phyloP scores from a whole-genome alignment of 1,140 invertebrate genomes.

The Parasteatoda tepidariorum region DNA sequence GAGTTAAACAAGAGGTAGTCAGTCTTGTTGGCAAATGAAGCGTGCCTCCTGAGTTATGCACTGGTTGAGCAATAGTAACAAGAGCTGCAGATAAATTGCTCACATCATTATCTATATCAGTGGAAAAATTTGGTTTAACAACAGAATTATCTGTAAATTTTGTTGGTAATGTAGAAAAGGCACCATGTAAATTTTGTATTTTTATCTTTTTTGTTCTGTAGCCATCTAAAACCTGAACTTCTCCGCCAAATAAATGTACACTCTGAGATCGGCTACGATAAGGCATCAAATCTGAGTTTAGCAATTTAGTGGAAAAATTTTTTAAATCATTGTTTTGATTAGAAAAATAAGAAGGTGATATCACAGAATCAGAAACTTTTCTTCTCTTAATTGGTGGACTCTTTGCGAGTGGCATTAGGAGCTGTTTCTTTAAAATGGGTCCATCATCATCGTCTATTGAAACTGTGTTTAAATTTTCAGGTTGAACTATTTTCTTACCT shows the following conservation, averaged over 20 bases:
- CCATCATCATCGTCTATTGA: background rate
- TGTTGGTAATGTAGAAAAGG: conserved; percentile 32
- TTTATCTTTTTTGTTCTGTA: conserved; percentile 40
- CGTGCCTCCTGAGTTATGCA: conserved; percentile 80
- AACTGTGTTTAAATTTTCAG: background rate
- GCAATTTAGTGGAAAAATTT: background rate
- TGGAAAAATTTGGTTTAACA: background rate
- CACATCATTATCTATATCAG: conserved; percentile 8
- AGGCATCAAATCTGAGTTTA: conserved; percentile 7
- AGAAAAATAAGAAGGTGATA: conserved; percentile 24
- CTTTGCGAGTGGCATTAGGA: conserved; percentile 50
- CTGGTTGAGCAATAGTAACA: conserved; percentile 76
- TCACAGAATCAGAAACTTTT: conserved; percentile 64
- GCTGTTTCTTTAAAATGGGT: conserved; percentile 63
- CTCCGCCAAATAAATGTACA: conserved; percentile 51
- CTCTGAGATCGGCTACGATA: conserved; percentile 37
- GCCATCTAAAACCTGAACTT: conserved; percentile 49
- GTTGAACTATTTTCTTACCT: background rate
- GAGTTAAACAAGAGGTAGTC: background rate
- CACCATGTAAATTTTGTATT: conserved; percentile 51
- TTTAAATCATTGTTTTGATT: background rate
- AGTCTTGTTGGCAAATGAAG: conserved; percentile 70
- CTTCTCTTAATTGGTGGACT: conserved; percentile 64
- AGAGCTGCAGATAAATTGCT: conserved; percentile 64
- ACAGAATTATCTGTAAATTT: background rate